phyloP scores from a whole-genome alignment of 1,140 invertebrate species.

The Cryptotermes secundus region DNA sequence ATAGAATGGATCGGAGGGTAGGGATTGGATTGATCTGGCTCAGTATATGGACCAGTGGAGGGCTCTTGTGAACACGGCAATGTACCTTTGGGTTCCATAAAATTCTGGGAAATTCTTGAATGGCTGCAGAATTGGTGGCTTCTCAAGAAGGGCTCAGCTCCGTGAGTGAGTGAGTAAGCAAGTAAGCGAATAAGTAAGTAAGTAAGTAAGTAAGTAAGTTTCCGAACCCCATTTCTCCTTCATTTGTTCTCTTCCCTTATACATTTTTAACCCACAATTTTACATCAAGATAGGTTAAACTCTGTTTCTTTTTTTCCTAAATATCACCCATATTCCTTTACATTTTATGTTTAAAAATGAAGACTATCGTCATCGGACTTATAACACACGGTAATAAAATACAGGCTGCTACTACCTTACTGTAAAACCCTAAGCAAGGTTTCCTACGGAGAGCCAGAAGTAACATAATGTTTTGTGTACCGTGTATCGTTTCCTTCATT shows the following conservation, averaged over 20 bases:
- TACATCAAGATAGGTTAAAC: neutral
- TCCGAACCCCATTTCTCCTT: neutral
- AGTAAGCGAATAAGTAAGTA: no score
- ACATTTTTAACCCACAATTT: neutral
- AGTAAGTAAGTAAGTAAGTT: no score
- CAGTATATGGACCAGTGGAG: no score
- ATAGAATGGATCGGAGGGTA: no score
- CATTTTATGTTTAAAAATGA: constrained; percentile 1
- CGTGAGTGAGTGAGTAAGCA: no score
- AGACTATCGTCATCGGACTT: neutral
- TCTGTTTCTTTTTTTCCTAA: neutral
- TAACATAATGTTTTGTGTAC: neutral
- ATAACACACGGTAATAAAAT: constrained; percentile 13
- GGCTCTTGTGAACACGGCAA: no score
- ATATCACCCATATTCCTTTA: neutral
- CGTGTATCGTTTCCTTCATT: neutral
- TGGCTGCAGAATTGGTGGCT: no score
- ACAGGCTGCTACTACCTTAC: neutral
- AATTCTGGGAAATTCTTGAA: no score
- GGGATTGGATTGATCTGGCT: no score
- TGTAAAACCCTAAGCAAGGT: neutral
- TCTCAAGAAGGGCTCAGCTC: no score
- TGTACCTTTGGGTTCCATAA: no score
- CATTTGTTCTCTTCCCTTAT: neutral
- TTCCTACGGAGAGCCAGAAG: neutral